Conservation (phyloP, 2,797 vertebrate species). For the Enteromius trimaculatus region DNA sequence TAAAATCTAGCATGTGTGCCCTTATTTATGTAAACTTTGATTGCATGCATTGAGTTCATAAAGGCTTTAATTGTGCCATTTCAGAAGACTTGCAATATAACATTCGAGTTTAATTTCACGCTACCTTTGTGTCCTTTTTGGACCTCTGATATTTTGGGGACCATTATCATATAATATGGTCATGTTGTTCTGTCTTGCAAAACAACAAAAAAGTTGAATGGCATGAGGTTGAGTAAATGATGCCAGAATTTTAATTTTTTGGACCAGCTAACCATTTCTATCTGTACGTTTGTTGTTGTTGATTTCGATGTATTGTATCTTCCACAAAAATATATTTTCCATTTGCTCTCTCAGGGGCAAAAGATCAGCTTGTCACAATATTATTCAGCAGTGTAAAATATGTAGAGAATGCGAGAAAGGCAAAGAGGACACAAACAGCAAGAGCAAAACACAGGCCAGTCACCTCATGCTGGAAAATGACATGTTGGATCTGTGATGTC, state of each 20-base stretch:
- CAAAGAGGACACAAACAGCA: slow-evolving; percentile 29
- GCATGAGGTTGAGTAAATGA: background rate
- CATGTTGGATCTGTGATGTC: slow-evolving; percentile 37
- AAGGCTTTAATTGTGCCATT: background rate
- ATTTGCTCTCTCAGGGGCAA: slow-evolving; percentile 15
- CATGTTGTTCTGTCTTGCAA: background rate
- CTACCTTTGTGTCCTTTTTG: background rate
- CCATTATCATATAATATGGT: background rate
- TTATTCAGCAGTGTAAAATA: background rate
- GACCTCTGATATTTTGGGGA: background rate
- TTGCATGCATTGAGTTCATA: background rate
- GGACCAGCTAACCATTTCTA: background rate
- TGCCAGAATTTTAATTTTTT: background rate
- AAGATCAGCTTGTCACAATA: slow-evolving; percentile 21
- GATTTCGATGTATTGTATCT: background rate
- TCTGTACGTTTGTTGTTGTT: too few relatives aligned
- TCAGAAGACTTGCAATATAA: too few relatives aligned
- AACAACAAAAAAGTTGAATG: background rate
- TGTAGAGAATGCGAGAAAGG: background rate
- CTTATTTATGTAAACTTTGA: background rate
- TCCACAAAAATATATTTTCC: slow-evolving; percentile 35
- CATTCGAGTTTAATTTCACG: background rate
- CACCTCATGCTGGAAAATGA: slow-evolving; percentile 40
- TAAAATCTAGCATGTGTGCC: background rate
- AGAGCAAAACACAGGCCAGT: slow-evolving; percentile 31